phyloP scores from a whole-genome alignment of 2,797 vertebrate genomes.

The Chaetophractus vellerosus region DNA sequence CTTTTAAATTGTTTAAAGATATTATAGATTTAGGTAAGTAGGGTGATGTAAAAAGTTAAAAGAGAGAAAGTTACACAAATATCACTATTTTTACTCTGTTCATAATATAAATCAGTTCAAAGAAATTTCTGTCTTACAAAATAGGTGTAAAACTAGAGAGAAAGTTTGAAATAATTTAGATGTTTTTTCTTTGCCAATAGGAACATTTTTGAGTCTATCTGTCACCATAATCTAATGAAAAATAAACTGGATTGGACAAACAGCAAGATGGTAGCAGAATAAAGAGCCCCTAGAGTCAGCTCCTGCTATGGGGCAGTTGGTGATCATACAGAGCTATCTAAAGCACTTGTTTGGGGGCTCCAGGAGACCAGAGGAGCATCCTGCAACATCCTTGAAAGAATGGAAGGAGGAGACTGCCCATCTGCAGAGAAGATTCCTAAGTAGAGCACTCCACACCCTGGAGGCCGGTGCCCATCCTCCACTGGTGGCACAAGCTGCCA shows the following conservation, averaged over 20 bases:
- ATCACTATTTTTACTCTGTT: background rate
- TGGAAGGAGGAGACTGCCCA: too few relatives aligned
- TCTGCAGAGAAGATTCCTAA: too few relatives aligned
- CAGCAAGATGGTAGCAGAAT: background rate
- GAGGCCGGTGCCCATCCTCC: too few relatives aligned
- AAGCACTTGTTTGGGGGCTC: too few relatives aligned
- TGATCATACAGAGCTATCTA: too few relatives aligned
- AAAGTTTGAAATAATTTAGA: background rate
- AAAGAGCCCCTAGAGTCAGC: too few relatives aligned
- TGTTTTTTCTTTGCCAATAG: background rate
- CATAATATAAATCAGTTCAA: constrained; percentile 32
- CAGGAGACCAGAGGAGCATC: too few relatives aligned
- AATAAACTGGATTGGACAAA: background rate
- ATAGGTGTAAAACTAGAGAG: background rate
- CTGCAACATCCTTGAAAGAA: too few relatives aligned
- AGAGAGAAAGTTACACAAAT: constrained; percentile 32
- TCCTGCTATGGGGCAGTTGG: too few relatives aligned
- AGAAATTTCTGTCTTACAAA: background rate
- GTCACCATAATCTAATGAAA: background rate
- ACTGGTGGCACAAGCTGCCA: too few relatives aligned
- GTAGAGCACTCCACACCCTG: too few relatives aligned
- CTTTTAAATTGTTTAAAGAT: constrained; percentile 42
- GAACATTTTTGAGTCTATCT: constrained; percentile 28
- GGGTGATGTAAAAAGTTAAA: background rate
- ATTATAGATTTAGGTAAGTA: background rate